Conservation (phyloP, 92 coral and sea anemone species). For the Heliopora coerulea region DNA sequence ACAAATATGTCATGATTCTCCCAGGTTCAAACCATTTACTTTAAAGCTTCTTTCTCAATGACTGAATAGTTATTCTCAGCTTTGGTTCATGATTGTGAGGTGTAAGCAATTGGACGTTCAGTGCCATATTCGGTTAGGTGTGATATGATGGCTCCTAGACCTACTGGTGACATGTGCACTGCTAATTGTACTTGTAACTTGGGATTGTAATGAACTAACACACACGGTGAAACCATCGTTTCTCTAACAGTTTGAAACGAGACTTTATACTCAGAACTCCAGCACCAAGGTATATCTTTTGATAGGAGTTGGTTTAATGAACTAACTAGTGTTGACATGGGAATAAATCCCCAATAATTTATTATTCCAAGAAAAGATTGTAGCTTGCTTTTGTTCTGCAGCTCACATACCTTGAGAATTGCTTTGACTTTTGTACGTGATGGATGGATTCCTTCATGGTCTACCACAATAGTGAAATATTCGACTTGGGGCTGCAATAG, state of each 20-base stretch:
- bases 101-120: slow-evolving; percentile 23
- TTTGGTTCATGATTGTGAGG: slow-evolving; percentile 15
- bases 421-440: background rate
- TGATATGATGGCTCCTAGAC: slow-evolving; percentile 6
- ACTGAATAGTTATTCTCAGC: slow-evolving; percentile 6
- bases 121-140: slow-evolving; percentile 3
- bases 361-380: slow-evolving; percentile 7
- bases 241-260: background rate
- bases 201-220: background rate
- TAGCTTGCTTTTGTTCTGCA: background rate
- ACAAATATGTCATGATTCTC: too few relatives aligned
- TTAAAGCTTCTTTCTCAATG: too few relatives aligned
- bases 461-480: slow-evolving; percentile 21
- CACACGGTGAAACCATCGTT: background rate
- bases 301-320: background rate
- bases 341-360: background rate
- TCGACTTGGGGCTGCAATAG: slow-evolving; percentile 29
- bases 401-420: background rate
- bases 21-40: too few relatives aligned
- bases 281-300: background rate
- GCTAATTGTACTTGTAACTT: slow-evolving; percentile 1
- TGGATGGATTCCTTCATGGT: background rate
- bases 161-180: background rate
- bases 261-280: background rate
- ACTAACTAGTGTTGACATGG: slow-evolving; percentile 7